A percentile compares a stretch with the other conserved stretches of the same genome.
Conservation (phyloP, 1,140 invertebrate genomes). For the Eubasilissa regina region DNA sequence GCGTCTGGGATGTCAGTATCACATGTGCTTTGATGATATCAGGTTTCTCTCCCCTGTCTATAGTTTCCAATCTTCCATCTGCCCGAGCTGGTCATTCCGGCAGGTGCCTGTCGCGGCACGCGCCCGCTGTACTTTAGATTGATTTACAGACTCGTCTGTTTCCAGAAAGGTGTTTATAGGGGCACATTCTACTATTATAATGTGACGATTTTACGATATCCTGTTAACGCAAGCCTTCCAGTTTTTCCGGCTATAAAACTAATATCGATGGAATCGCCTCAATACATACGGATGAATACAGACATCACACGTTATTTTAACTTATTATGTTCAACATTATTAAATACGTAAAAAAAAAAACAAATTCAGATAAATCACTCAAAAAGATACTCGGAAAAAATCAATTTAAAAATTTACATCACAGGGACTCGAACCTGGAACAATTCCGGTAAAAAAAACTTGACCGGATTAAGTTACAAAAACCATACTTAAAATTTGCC, state of each 20-base stretch:
- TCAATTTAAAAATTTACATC: no score
- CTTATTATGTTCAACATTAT: not conserved
- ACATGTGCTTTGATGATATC: slow-evolving; percentile 16
- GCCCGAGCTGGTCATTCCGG: slow-evolving; percentile 18
- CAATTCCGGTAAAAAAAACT: no score
- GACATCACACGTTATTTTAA: not conserved
- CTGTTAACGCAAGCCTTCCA: no score
- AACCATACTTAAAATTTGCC: no score
- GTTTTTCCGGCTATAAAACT: no score
- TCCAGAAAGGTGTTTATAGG: not conserved
- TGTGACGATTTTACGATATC: no score
- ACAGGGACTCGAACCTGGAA: no score
- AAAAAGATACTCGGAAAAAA: no score
- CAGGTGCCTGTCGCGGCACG: slow-evolving; percentile 14
- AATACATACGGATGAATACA: not conserved
- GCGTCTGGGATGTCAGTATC: not conserved
- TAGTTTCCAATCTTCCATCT: not conserved
- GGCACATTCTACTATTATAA: not conserved
- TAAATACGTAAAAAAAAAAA: no score
- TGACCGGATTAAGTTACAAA: no score
- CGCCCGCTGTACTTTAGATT: slow-evolving; percentile 16
- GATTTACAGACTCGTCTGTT: slow-evolving; percentile 15
- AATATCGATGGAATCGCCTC: not conserved
- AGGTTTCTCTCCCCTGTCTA: not conserved
- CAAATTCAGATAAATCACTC: no score